A percentile compares a stretch with the other conserved stretches of the same genome.
These are phyloP conservation scores for Aromia moschata DNA, from an alignment of 2,888 invertebrate genomes.

Conservation along the genomic window DNA sequence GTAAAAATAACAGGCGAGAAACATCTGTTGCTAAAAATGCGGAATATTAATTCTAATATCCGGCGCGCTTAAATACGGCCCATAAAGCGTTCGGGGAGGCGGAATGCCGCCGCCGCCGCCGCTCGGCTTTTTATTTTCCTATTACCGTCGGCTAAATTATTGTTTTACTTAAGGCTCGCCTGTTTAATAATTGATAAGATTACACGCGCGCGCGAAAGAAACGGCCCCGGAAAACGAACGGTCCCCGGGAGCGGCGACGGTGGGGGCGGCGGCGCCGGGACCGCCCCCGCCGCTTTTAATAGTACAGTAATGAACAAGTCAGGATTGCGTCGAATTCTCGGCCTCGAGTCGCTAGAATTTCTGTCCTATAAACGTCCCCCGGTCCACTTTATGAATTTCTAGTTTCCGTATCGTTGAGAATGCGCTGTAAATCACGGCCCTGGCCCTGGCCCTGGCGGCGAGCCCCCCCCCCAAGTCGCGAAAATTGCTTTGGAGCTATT, in stretches of 20 bases:
- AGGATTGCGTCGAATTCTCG: not conserved
- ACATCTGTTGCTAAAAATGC: conserved; percentile 59
- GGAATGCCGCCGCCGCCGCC: too few species aligned
- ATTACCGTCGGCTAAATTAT: conserved; percentile 61
- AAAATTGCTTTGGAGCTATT: too few species aligned
- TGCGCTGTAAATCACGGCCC: too few species aligned
- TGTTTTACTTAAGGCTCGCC: conserved; percentile 62
- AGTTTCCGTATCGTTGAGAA: too few species aligned
- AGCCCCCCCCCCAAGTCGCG: too few species aligned
- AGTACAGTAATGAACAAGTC: not conserved
- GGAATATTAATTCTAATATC: conserved; percentile 59
- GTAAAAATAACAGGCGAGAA: conserved; percentile 53
- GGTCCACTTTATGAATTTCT: too few species aligned
- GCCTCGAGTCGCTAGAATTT: not conserved
- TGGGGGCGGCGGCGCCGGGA: not conserved
- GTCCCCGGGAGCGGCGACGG: not conserved
- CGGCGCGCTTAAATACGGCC: conserved; percentile 52
- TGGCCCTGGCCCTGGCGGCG: too few species aligned
- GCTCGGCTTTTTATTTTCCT: conserved; percentile 59
- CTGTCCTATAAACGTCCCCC: not conserved
- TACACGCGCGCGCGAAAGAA: conserved; percentile 47
- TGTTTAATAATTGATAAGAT: conserved; percentile 63
- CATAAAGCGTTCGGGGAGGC: conserved; percentile 48
- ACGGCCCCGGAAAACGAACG: conserved; percentile 35
- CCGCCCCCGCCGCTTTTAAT: not conserved